Base-by-base conservation (phyloP, 2,797 vertebrate species). In the Enteromius fasciolatus region DNA sequence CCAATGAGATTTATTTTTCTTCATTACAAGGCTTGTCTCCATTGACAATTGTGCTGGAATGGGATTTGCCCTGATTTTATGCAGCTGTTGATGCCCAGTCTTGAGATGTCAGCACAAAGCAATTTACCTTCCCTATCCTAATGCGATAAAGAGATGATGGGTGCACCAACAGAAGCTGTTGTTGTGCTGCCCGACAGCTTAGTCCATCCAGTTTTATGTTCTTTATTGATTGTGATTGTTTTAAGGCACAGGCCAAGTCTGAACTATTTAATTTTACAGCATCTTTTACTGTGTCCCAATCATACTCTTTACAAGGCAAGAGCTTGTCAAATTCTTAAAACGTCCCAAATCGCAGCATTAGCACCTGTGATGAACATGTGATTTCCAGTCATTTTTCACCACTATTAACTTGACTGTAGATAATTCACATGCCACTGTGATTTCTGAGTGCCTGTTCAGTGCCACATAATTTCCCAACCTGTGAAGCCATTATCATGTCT, bases 1-100 rank as follows among this genome's bases (percentile, higher is more conserved):
- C 86, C 90, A 89, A 91, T 92, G 85, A 81, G 89, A 92, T 93
- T 93, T 90, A 92, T 92, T 90, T 77, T 59, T 81, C 82, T 84
- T 90, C 88, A 86, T 92, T 92, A 88, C 36, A 75, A 59, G 63
- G 25, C 74, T 25, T 66, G 73, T 41, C 61, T 70, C 73, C 76
- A 73, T 68, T 59, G 64, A 79, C 75, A 48, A 23, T 79, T 50
- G 12, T 57, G 50, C 70, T 74, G 33, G 66, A 70, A 87, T 80
- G 48, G 57, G 57, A 84, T 86, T 82, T 84, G 76, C 80, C 66
- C 57, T 57, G 31, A 67, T 83, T 87, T 68, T 70, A 54, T 76
- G 78, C 48, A 61, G 46, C 57, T 81, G 81, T 78, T 77, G 67
- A 76, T 44, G 41, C 41, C 78, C 9, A 23, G 64, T 77, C 64